phyloP scores from a whole-genome alignment of 2,113 vertebrate species.

The Pungitius pungitius region DNA sequence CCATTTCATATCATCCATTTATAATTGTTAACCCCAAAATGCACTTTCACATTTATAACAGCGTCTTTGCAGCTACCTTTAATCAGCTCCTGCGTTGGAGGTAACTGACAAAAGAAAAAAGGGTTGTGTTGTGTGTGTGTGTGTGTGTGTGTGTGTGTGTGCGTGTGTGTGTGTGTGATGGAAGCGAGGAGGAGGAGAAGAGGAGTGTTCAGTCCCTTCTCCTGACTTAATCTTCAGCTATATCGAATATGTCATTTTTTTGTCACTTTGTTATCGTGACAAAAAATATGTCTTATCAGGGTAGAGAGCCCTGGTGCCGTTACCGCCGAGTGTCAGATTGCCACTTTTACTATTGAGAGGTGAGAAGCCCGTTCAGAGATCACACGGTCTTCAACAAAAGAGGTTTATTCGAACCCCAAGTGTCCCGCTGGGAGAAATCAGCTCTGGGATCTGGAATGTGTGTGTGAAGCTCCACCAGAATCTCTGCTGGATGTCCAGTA shows the following conservation, averaged over 20 bases:
- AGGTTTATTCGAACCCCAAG: not conserved
- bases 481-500: not conserved
- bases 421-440: not conserved
- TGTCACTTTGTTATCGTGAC: not conserved
- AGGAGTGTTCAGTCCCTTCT: not conserved
- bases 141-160: not conserved
- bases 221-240: not conserved
- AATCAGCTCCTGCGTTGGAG: not conserved
- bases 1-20: not conserved
- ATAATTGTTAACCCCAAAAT: not conserved
- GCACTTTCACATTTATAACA: not conserved
- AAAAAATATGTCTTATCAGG: not conserved
- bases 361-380: not conserved
- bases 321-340: not conserved
- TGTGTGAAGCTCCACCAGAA: not conserved
- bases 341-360: not conserved
- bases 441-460: not conserved
- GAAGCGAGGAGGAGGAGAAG: not conserved
- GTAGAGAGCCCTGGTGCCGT: not conserved
- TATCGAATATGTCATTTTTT: not conserved
- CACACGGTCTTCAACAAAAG: not conserved
- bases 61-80: not conserved
- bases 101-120: not conserved
- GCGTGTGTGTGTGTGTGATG: not conserved
- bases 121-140: no score